Conservation (phyloP, 30 jellyfish, hydroid and myxozoan genomes). For the Hydractinia symbiolongicarpus region DNA sequence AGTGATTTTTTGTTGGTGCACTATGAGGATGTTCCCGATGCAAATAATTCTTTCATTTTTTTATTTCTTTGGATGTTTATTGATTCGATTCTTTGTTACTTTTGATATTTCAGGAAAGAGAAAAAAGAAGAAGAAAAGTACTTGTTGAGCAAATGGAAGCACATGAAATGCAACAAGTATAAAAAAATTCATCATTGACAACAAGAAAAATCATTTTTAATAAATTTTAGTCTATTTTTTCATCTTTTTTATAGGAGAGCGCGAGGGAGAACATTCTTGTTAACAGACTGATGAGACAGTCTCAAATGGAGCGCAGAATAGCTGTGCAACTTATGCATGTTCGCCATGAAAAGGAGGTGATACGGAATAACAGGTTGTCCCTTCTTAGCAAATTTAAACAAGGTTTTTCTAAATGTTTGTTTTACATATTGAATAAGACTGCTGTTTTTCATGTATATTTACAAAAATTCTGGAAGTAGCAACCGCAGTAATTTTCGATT, state of each 20-base stretch:
- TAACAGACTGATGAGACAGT: conserved; percentile 73
- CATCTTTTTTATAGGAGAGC: conserved; percentile 44
- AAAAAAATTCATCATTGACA: not conserved
- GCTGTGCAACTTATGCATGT: conserved; percentile 91
- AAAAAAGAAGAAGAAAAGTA: conserved; percentile 86
- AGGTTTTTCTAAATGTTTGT: not conserved
- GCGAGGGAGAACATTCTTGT: conserved; percentile 86
- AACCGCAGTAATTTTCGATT: too few relatives aligned
- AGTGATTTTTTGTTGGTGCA: too few relatives aligned
- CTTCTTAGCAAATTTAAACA: not conserved
- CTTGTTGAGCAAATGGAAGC: conserved; percentile 80
- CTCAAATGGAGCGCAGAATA: conserved; percentile 89
- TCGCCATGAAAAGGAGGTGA: conserved; percentile 81
- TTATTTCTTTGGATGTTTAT: too few relatives aligned
- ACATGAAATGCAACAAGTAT: conserved; percentile 83
- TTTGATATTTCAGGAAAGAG: conserved; percentile 65
- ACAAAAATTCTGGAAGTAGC: too few relatives aligned
- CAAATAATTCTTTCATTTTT: too few relatives aligned
- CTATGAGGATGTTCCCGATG: too few relatives aligned
- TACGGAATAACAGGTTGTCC: conserved; percentile 68
- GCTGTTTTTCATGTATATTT: too few relatives aligned
- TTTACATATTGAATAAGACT: too few relatives aligned
- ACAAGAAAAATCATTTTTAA: not conserved
- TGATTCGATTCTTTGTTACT: too few relatives aligned
- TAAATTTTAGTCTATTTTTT: too few relatives aligned